These are phyloP conservation scores for Poecile atricapillus DNA, from an alignment of 2,113 vertebrate genomes.

Conservation along the genomic window DNA sequence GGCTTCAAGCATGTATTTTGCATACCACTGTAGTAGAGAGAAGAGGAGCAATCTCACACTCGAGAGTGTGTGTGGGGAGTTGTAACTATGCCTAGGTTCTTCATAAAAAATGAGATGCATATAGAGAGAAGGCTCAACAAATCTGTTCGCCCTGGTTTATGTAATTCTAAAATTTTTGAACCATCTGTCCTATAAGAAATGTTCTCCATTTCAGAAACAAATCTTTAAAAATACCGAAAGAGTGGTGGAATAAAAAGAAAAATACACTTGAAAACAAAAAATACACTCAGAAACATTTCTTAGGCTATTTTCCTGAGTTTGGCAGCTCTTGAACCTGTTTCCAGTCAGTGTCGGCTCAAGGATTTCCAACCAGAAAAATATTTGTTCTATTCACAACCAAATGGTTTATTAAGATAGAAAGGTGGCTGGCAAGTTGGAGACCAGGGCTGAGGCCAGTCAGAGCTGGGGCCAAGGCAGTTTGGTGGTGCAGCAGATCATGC, in stretches of 20 bases:
- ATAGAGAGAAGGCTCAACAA: constrained; percentile 5
- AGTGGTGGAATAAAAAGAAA: neutral
- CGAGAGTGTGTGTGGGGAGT: neutral
- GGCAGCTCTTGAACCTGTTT: neutral
- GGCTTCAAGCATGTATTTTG: neutral
- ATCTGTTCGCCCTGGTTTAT: constrained; percentile 6
- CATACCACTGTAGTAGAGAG: neutral
- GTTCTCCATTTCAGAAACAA: neutral
- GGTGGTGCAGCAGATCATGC: neutral
- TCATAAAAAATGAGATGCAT: neutral
- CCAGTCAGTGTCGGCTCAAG: neutral
- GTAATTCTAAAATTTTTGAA: constrained; percentile 14
- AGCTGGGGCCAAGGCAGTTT: fast-evolving
- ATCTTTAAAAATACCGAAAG: neutral
- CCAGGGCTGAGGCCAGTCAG: neutral
- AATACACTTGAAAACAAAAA: neutral
- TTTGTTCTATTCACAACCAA: fast-evolving
- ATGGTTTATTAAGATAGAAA: neutral
- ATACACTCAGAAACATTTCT: neutral
- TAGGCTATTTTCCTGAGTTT: neutral
- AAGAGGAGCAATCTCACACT: neutral
- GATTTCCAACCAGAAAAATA: neutral
- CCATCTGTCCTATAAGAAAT: constrained; percentile 37
- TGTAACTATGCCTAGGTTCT: neutral
- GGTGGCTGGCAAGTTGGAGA: neutral